These are phyloP conservation scores for Drosophila willistoni DNA, from an alignment of 1,140 invertebrate species.

Conservation along the genomic window DNA sequence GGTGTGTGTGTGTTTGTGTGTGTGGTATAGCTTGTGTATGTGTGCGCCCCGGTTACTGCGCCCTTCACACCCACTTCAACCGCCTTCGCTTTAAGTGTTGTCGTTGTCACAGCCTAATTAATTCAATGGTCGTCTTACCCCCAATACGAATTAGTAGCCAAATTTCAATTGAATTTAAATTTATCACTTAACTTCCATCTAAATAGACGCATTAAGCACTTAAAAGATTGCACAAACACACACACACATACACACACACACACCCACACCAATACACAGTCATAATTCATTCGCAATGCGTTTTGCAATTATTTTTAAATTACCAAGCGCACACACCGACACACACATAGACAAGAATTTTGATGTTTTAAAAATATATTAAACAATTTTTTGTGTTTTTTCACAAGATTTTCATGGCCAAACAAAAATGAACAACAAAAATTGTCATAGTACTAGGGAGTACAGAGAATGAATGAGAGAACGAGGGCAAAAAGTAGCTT, in stretches of 20 bases:
- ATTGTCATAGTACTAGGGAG: conserved; percentile 32
- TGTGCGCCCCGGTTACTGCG: conserved; percentile 35
- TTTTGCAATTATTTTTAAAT: conserved; percentile 58
- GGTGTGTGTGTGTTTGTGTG: neutral
- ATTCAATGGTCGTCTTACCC: conserved; percentile 64
- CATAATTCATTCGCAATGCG: conserved; percentile 35
- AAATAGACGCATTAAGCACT: neutral
- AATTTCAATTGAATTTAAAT: conserved; percentile 33
- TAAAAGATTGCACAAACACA: neutral
- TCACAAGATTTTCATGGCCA: conserved; percentile 69
- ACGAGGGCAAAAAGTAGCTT: conserved; percentile 8
- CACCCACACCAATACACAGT: conserved; percentile 1
- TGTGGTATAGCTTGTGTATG: conserved; percentile 16
- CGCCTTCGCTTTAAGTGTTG: conserved; percentile 61
- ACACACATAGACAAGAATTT: conserved; percentile 29
- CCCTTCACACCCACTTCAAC: conserved; percentile 51
- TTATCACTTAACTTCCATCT: conserved; percentile 12
- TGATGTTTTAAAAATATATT: conserved; percentile 58
- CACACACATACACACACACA: neutral
- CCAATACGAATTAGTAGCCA: conserved; percentile 24
- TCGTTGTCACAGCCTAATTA: conserved; percentile 75
- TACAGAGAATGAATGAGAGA: conserved; percentile 7
- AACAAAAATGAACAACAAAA: conserved; percentile 51
- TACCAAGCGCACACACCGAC: conserved; percentile 46
- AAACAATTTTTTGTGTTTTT: conserved; percentile 39